phyloP scores from a whole-genome alignment of 2,888 invertebrate species.

The Anodontia alba region DNA sequence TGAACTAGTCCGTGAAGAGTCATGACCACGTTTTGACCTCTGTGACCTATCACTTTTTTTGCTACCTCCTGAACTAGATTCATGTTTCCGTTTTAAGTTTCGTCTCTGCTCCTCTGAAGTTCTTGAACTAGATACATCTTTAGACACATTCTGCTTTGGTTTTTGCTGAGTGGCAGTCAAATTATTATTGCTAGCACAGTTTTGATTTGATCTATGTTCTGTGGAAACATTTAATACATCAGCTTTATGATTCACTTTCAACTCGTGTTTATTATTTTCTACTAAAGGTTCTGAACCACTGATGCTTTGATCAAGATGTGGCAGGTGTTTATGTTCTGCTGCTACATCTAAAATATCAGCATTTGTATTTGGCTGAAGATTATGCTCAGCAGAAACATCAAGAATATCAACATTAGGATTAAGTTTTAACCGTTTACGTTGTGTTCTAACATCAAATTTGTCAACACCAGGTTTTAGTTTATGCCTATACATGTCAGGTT shows the following conservation, averaged over 20 bases:
- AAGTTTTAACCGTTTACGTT: conserved; percentile 15
- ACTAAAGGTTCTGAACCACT: neutral
- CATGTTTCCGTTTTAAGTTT: conserved; percentile 5
- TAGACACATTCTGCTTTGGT: neutral
- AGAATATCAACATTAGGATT: neutral
- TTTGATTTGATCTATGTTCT: conserved; percentile 18
- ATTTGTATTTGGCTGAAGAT: conserved; percentile 1
- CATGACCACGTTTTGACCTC: neutral
- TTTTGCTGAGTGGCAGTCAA: neutral
- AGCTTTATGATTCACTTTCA: neutral
- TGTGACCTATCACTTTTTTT: conserved; percentile 23
- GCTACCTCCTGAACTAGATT: neutral
- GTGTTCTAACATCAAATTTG: conserved; percentile 14
- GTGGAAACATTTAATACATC: conserved; percentile 21
- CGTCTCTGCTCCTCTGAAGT: conserved; percentile 1
- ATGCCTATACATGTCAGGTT: neutral
- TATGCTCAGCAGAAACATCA: neutral
- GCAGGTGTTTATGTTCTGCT: conserved; percentile 11
- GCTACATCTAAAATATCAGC: conserved; percentile 30
- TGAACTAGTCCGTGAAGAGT: conserved; percentile 3
- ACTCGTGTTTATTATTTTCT: neutral
- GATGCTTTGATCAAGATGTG: neutral
- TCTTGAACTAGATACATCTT: neutral
- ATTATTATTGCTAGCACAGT: neutral
- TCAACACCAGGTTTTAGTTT: conserved; percentile 15